A percentile compares a stretch with the other conserved stretches of the same genome.
These are phyloP conservation scores for Hypercompe scribonia DNA, from an alignment of 2,888 invertebrate species.

Conservation along the genomic window DNA sequence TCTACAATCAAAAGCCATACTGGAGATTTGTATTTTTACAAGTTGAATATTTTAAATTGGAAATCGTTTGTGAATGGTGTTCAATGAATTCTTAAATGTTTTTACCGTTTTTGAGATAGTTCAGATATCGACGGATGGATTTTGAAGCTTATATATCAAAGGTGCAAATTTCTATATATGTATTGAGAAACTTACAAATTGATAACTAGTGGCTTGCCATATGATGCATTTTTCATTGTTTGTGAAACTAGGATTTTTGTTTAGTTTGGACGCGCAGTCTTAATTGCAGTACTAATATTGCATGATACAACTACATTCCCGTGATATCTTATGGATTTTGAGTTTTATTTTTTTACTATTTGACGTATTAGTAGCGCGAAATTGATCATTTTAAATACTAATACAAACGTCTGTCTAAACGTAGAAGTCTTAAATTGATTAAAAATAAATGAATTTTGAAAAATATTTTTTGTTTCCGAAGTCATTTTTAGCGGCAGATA, in stretches of 20 bases:
- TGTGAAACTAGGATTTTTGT: slow-evolving; percentile 40
- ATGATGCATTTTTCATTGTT: slow-evolving; percentile 41
- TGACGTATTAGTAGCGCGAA: slow-evolving; percentile 35
- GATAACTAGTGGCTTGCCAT: slow-evolving; percentile 37
- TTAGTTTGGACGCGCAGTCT: slow-evolving; percentile 32
- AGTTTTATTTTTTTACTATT: slow-evolving; percentile 41
- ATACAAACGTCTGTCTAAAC: background rate
- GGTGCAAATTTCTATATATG: slow-evolving; percentile 14
- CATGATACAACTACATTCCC: slow-evolving; percentile 68
- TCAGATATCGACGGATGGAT: slow-evolving; percentile 35
- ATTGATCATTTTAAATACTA: background rate
- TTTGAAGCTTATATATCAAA: slow-evolving; percentile 47
- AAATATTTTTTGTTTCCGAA: background rate
- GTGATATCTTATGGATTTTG: slow-evolving; percentile 54
- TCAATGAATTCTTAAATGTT: slow-evolving; percentile 58
- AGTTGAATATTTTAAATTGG: background rate
- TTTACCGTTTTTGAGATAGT: slow-evolving; percentile 56
- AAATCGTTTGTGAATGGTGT: background rate
- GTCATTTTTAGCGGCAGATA: background rate
- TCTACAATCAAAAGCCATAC: background rate
- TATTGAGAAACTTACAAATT: slow-evolving; percentile 24
- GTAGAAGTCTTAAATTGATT: background rate
- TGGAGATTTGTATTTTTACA: background rate
- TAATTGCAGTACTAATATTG: slow-evolving; percentile 39
- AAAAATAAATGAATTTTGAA: background rate